Percentiles rank a stretch among this genome's conserved stretches.
phyloP scores from a whole-genome alignment of 2,113 vertebrate genomes.

The Brachyhypopomus gauderio region DNA sequence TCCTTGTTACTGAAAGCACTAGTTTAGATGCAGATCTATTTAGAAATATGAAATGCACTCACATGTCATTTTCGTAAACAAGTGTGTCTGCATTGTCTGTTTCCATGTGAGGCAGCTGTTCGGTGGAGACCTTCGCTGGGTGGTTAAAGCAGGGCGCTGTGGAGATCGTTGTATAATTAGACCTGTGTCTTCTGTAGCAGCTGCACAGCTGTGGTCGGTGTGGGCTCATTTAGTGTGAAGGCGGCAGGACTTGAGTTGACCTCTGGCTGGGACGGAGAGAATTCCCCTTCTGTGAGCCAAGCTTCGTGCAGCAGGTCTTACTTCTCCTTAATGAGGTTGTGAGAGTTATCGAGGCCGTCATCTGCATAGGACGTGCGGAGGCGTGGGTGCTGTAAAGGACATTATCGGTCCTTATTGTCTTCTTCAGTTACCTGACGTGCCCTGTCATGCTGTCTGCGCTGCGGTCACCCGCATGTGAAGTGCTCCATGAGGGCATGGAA shows the following conservation, averaged over 20 bases:
- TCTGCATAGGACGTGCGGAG: not conserved
- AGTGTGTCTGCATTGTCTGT: not conserved
- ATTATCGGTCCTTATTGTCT: not conserved
- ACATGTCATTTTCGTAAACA: not conserved
- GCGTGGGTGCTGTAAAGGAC: not conserved
- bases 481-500: not conserved
- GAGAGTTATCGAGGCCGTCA: not conserved
- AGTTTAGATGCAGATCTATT: not conserved
- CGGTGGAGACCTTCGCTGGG: not conserved
- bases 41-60: not conserved
- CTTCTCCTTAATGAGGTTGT: not conserved
- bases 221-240: constrained; percentile 11
- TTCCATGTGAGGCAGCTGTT: constrained; percentile 1
- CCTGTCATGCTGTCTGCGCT: no score
- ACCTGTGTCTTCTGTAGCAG: not conserved
- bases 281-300: not conserved
- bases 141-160: not conserved
- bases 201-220: constrained; percentile 12
- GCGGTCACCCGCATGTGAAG: not conserved
- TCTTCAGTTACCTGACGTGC: not conserved
- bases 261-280: not conserved
- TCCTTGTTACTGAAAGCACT: not conserved
- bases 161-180: not conserved
- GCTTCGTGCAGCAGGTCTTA: not conserved
- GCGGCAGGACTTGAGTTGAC: not conserved